These are phyloP conservation scores for Rhopalosiphum padi DNA, from an alignment of 1,140 invertebrate species.

Conservation along the genomic window DNA sequence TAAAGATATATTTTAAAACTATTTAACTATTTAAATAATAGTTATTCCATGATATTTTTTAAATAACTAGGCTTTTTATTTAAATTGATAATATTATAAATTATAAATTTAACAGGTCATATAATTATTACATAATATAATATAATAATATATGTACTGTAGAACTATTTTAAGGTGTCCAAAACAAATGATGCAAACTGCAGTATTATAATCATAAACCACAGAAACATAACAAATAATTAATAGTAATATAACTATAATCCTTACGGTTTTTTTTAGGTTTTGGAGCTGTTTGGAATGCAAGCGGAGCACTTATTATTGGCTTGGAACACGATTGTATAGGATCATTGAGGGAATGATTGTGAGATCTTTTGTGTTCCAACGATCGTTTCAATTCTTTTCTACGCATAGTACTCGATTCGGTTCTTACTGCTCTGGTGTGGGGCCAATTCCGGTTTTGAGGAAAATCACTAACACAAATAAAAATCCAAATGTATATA, in stretches of 20 bases:
- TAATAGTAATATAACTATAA: not conserved
- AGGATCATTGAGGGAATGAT: constrained; percentile 28
- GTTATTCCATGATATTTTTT: no score
- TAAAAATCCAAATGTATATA: not conserved
- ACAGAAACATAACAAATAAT: not conserved
- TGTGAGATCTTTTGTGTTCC: constrained; percentile 47
- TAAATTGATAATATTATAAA: not conserved
- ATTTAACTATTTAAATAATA: not conserved
- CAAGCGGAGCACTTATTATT: not conserved
- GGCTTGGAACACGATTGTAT: not conserved
- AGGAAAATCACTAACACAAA: constrained; percentile 34
- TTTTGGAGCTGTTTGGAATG: not conserved
- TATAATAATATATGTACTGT: not conserved
- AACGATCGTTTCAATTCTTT: constrained; percentile 59
- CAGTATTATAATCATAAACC: not conserved
- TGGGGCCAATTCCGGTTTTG: constrained; percentile 51
- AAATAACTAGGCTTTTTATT: not conserved
- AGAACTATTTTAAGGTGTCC: not conserved
- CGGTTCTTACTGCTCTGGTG: not conserved
- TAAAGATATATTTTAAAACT: not conserved
- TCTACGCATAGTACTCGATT: constrained; percentile 55
- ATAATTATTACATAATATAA: not conserved
- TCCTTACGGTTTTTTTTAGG: not conserved
- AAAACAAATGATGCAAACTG: not conserved
- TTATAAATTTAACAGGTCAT: not conserved